A percentile compares a stretch with the other conserved stretches of the same genome.
Evolutionary conservation across 1,140 invertebrate species (phyloP).

Genomic region (Carposina sasakii): DNA sequence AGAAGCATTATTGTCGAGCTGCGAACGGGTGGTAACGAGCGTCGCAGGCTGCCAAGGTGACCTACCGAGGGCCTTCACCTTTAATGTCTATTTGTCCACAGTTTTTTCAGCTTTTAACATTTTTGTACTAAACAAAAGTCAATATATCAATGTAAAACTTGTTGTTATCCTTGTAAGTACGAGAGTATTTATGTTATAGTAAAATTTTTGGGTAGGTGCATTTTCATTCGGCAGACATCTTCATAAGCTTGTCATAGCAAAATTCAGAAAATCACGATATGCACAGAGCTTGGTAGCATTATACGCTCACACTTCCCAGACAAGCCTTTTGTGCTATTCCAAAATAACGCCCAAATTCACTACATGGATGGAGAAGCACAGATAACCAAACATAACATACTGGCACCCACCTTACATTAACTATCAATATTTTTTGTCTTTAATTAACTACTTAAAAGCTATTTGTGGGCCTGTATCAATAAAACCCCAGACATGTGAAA

Average conservation of each 20-base stretch:
- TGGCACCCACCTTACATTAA: conserved; percentile 65
- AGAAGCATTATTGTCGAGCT: conserved; percentile 3
- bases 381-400: conserved; percentile 47
- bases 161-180: too few species aligned
- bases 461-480: too few species aligned
- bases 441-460: too few species aligned
- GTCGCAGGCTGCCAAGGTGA: conserved; percentile 20
- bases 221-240: conserved; percentile 29
- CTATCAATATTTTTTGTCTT: too few species aligned
- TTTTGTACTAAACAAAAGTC: background rate
- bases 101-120: conserved; percentile 19
- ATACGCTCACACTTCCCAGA: conserved; percentile 70
- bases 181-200: too few species aligned
- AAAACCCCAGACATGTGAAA: too few species aligned
- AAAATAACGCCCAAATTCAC: conserved; percentile 53
- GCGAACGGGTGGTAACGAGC: conserved; percentile 18
- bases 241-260: conserved; percentile 60
- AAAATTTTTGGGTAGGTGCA: too few species aligned
- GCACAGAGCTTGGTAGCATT: conserved; percentile 67
- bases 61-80: conserved; percentile 21
- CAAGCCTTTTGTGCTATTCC: conserved; percentile 52
- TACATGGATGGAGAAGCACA: conserved; percentile 61
- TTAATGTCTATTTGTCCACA: conserved; percentile 23
- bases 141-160: background rate
- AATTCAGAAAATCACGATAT: conserved; percentile 50